Conservation (phyloP, 2,113 vertebrate species). For the Pyrgilauda ruficollis region DNA sequence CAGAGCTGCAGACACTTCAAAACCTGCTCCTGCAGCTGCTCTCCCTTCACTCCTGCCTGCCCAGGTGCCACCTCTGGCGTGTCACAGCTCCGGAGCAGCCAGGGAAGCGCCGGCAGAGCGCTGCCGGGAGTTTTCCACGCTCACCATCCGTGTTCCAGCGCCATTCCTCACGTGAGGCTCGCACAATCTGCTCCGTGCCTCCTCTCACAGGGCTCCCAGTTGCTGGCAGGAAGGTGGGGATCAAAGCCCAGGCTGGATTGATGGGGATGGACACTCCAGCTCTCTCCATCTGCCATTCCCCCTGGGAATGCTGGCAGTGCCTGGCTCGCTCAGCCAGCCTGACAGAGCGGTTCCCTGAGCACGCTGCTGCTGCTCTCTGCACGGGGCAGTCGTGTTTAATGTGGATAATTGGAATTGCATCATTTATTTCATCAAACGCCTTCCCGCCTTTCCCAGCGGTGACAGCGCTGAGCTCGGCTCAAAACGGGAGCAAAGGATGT, state of each 20-base stretch:
- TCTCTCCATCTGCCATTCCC: background rate
- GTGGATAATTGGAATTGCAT: background rate
- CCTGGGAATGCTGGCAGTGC: background rate
- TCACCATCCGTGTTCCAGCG: background rate
- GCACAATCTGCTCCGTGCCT: rapidly evolving
- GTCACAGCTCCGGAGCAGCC: rapidly evolving
- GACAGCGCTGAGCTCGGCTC: background rate
- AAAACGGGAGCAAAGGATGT: background rate
- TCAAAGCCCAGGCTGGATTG: background rate
- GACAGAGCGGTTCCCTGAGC: background rate
- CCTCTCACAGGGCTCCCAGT: background rate
- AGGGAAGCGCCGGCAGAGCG: background rate
- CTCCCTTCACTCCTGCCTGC: background rate
- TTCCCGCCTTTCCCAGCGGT: background rate
- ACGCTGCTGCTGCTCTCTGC: background rate
- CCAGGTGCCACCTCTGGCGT: background rate
- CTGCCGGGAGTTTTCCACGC: background rate
- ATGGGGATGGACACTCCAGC: background rate
- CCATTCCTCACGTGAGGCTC: background rate
- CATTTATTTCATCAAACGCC: background rate
- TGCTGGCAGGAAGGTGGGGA: background rate
- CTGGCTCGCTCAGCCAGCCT: background rate
- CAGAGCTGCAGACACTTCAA: rapidly evolving
- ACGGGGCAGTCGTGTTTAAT: background rate
- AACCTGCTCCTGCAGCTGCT: background rate